These are phyloP conservation scores for Fukomys damarensis DNA, from an alignment of 2,113 vertebrate species.

Conservation along the genomic window DNA sequence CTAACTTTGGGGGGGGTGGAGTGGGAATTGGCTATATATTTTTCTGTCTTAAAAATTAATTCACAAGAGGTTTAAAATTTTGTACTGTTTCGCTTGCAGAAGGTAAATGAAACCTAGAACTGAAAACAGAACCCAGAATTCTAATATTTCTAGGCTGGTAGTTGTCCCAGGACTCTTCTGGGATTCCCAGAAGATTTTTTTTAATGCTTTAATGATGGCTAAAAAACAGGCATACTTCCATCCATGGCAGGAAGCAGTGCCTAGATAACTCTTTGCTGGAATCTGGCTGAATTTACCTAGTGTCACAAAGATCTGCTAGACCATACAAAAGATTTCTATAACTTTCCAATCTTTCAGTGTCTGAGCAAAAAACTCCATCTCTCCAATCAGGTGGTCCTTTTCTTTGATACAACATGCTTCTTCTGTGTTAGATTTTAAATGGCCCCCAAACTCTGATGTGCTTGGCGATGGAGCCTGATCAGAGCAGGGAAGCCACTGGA, in stretches of 20 bases:
- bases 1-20: neutral
- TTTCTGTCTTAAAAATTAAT: conserved; percentile 24
- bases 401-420: neutral
- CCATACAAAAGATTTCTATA: neutral
- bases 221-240: neutral
- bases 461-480: neutral
- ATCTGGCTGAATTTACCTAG: neutral
- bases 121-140: conserved; percentile 57
- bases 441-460: neutral
- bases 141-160: neutral
- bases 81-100: neutral
- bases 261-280: neutral
- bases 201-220: neutral
- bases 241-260: neutral
- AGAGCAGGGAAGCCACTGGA: too few relatives aligned
- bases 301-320: neutral
- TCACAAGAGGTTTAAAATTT: neutral
- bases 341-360: neutral
- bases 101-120: conserved; percentile 31
- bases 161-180: neutral
- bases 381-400: neutral
- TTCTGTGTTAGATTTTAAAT: neutral
- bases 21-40: neutral
- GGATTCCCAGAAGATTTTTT: neutral
- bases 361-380: neutral